These are phyloP conservation scores for Lingula anatina DNA, from an alignment of 2,888 invertebrate genomes.

Conservation along the genomic window DNA sequence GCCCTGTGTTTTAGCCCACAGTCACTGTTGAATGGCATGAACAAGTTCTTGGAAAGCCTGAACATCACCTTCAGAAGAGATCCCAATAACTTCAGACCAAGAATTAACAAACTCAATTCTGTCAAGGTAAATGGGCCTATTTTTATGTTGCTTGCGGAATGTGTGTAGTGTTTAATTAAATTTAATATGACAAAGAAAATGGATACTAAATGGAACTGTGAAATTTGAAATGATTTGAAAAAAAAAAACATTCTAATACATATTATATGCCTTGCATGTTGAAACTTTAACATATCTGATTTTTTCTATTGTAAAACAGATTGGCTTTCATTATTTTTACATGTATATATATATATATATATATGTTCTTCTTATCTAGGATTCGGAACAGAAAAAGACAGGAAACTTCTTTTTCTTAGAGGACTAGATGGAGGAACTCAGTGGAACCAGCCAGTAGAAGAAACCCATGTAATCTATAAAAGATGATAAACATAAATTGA, in stretches of 20 bases:
- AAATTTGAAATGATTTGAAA: too few relatives aligned
- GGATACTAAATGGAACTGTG: too few relatives aligned
- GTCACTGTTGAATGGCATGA: slow-evolving; percentile 94
- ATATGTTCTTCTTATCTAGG: slow-evolving; percentile 57
- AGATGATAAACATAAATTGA: too few relatives aligned
- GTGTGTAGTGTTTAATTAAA: too few relatives aligned
- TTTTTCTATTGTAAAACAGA: too few relatives aligned
- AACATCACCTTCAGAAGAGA: slow-evolving; percentile 98
- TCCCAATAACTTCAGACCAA: slow-evolving; percentile 96
- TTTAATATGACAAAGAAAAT: too few relatives aligned
- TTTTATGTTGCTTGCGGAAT: not conserved
- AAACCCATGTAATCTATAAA: too few relatives aligned
- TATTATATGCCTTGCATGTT: too few relatives aligned
- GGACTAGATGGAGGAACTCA: too few relatives aligned
- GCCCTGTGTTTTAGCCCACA: slow-evolving; percentile 59
- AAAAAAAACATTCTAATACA: not conserved
- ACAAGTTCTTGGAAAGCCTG: slow-evolving; percentile 87
- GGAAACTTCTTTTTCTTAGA: slow-evolving; percentile 99
- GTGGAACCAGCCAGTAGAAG: too few relatives aligned
- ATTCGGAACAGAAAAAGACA: slow-evolving; percentile 92
- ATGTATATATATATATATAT: not conserved
- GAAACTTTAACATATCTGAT: too few relatives aligned
- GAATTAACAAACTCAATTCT: slow-evolving; percentile 94
- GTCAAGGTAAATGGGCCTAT: slow-evolving; percentile 69
- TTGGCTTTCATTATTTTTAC: too few relatives aligned